A percentile compares a stretch with the other conserved stretches of the same genome.
phyloP scores from a whole-genome alignment of 2,888 invertebrate species.

The Macrosoma leucophasiata region DNA sequence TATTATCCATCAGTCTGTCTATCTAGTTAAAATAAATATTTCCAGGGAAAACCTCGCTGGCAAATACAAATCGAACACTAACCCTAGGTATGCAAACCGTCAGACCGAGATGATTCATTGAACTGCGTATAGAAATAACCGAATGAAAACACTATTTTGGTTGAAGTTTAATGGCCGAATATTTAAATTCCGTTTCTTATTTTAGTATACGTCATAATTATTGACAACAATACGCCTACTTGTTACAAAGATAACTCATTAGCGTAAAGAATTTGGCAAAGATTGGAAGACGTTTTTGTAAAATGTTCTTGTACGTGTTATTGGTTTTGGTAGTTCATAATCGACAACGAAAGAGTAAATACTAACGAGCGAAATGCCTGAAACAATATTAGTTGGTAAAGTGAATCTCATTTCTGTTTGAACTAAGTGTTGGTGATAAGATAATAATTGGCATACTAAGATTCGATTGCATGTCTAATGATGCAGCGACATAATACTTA shows the following conservation, averaged over 20 bases:
- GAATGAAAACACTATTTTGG: constrained; percentile 32
- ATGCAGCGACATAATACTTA: too few relatives aligned
- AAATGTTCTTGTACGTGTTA: constrained; percentile 44
- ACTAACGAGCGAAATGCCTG: constrained; percentile 53
- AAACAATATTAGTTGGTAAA: constrained; percentile 59
- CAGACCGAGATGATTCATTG: constrained; percentile 38
- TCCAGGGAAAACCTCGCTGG: too few relatives aligned
- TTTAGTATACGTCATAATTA: constrained; percentile 28
- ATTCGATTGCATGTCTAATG: too few relatives aligned
- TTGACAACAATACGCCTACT: constrained; percentile 37
- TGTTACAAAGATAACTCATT: constrained; percentile 46
- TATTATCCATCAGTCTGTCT: constrained; percentile 5
- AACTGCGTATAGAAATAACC: constrained; percentile 37
- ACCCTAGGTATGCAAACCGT: constrained; percentile 25
- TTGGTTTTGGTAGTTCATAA: constrained; percentile 44
- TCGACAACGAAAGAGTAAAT: constrained; percentile 48
- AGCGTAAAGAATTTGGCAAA: constrained; percentile 59
- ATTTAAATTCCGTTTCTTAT: constrained; percentile 32
- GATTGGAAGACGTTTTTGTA: constrained; percentile 36
- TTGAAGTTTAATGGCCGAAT: constrained; percentile 43
- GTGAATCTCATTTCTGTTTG: too few relatives aligned
- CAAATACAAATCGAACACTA: too few relatives aligned
- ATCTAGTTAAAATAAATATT: too few relatives aligned
- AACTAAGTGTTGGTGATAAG: too few relatives aligned
- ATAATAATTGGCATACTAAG: too few relatives aligned